phyloP scores from a whole-genome alignment of 2,113 vertebrate species.

The Salminus brasiliensis region DNA sequence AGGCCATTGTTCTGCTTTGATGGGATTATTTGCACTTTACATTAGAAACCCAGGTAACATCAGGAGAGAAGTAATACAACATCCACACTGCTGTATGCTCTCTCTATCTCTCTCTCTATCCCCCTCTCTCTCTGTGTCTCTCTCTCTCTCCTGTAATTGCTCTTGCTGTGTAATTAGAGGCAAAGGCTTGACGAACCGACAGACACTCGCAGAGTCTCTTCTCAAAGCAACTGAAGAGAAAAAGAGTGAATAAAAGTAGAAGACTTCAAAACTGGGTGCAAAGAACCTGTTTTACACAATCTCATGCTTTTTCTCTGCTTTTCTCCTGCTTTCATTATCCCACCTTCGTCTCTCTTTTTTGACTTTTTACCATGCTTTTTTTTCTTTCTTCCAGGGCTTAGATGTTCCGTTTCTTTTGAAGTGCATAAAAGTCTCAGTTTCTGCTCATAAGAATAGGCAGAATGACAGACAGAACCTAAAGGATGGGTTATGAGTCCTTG shows the following conservation, averaged over 20 bases:
- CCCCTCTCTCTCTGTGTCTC: slow-evolving; percentile 70
- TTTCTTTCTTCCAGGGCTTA: neutral
- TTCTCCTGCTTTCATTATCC: slow-evolving; percentile 8
- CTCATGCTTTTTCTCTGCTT: slow-evolving; percentile 37
- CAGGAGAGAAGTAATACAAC: slow-evolving; percentile 66
- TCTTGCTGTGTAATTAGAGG: slow-evolving; percentile 80
- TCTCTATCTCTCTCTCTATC: slow-evolving; percentile 47
- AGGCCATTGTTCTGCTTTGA: slow-evolving; percentile 78
- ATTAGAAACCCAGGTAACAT: slow-evolving; percentile 75
- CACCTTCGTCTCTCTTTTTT: slow-evolving; percentile 5
- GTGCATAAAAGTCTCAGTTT: neutral
- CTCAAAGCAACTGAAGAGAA: slow-evolving; percentile 31
- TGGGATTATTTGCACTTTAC: slow-evolving; percentile 81
- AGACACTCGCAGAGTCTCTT: slow-evolving; percentile 42
- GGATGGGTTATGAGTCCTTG: too few species aligned
- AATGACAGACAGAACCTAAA: neutral
- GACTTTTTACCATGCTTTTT: neutral
- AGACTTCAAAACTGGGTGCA: slow-evolving; percentile 55
- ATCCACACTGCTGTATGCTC: slow-evolving; percentile 72
- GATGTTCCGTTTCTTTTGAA: neutral
- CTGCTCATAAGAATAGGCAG: neutral
- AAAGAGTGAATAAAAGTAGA: slow-evolving; percentile 24
- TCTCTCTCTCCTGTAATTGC: slow-evolving; percentile 70
- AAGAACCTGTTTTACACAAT: slow-evolving; percentile 53
- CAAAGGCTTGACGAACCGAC: slow-evolving; percentile 71